Evolutionary conservation across 2,888 invertebrate genomes (phyloP).

Genomic region (Drosophila gaucha): DNA sequence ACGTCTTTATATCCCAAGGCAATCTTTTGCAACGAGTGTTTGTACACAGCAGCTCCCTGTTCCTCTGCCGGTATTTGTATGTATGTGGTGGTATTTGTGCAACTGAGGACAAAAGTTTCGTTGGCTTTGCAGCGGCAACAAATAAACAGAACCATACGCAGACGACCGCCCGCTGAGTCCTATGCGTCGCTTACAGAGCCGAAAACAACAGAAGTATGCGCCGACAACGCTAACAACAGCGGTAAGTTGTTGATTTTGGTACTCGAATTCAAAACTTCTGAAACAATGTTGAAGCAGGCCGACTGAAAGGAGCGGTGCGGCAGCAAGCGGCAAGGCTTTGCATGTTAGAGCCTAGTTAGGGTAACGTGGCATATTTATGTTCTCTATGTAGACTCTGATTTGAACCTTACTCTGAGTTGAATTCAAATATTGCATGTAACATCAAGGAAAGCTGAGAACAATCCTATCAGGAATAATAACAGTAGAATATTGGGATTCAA

Average conservation of each 20-base stretch:
- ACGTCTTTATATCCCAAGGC: slow-evolving; percentile 81
- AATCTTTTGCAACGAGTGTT: slow-evolving; percentile 79
- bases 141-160: slow-evolving; percentile 55
- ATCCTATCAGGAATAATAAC: slow-evolving; percentile 8
- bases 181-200: slow-evolving; percentile 39
- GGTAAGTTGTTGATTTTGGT: slow-evolving; percentile 78
- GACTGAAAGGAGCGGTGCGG: not conserved
- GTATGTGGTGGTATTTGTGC: slow-evolving; percentile 64
- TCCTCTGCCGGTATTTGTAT: slow-evolving; percentile 18
- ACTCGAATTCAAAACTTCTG: slow-evolving; percentile 70
- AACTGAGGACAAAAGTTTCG: slow-evolving; percentile 76
- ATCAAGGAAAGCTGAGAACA: slow-evolving; percentile 24
- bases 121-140: slow-evolving; percentile 79
- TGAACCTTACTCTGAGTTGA: slow-evolving; percentile 37
- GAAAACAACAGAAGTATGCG: slow-evolving; percentile 39
- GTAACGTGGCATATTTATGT: slow-evolving; percentile 8
- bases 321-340: slow-evolving; percentile 39
- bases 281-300: slow-evolving; percentile 42
- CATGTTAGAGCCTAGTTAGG: slow-evolving; percentile 64
- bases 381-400: slow-evolving; percentile 14
- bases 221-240: slow-evolving; percentile 47
- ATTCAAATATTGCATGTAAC: slow-evolving; percentile 39
- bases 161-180: slow-evolving; percentile 34
- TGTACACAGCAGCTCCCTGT: slow-evolving; percentile 52
- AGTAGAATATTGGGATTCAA: not conserved